Conservation (phyloP, 1,140 invertebrate genomes). For the Diabrotica undecimpunctata region DNA sequence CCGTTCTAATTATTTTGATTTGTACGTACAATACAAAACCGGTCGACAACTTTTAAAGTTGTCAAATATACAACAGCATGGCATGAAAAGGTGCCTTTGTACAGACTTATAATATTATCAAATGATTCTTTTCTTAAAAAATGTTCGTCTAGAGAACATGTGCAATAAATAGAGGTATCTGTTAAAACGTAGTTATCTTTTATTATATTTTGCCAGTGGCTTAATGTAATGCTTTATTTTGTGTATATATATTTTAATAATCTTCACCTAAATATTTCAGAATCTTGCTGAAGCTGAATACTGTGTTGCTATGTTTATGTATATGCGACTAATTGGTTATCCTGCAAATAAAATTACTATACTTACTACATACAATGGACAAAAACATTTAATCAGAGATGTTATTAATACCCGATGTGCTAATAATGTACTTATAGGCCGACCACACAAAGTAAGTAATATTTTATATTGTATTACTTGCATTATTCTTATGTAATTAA, state of each 20-base stretch:
- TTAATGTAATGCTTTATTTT: too few species aligned
- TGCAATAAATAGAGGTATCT: too few species aligned
- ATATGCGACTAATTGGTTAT: slow-evolving; percentile 96
- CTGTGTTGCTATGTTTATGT: slow-evolving; percentile 97
- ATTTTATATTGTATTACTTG: neutral
- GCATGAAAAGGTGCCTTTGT: too few species aligned
- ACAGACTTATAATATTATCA: too few species aligned
- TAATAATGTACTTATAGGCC: slow-evolving; percentile 93
- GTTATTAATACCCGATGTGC: slow-evolving; percentile 93
- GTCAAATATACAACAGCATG: too few species aligned
- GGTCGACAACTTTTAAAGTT: too few species aligned
- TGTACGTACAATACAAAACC: too few species aligned
- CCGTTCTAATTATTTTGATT: too few species aligned
- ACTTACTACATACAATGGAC: slow-evolving; percentile 99
- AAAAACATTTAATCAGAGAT: slow-evolving; percentile 95
- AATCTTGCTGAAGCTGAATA: slow-evolving; percentile 99
- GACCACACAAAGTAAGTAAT: slow-evolving; percentile 81
- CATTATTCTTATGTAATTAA: slow-evolving; percentile 11
- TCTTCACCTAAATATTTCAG: slow-evolving; percentile 50
- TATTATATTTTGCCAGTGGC: too few species aligned
- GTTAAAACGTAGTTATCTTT: too few species aligned
- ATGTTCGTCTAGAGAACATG: too few species aligned
- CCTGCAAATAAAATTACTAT: slow-evolving; percentile 97
- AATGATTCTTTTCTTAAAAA: too few species aligned
- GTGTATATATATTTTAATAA: neutral